phyloP scores from a whole-genome alignment of 1,140 invertebrate species.

The Mactra quadrangularis region DNA sequence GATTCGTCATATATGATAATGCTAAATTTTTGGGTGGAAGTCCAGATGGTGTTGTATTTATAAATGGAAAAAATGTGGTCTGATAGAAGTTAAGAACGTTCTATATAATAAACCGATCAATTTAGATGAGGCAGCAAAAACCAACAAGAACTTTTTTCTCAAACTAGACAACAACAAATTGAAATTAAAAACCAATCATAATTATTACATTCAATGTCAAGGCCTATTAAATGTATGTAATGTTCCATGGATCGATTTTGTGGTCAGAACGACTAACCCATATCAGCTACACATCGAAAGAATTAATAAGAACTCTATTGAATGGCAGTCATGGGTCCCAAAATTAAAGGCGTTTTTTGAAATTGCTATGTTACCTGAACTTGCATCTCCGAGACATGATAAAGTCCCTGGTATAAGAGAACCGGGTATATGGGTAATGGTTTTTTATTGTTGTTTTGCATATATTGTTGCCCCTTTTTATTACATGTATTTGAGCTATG shows the following conservation, averaged over 20 bases:
- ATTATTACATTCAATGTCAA: constrained; percentile 8
- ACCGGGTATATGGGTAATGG: constrained; percentile 58
- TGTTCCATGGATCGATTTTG: constrained; percentile 52
- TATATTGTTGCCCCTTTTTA: too few relatives aligned
- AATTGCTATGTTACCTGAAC: constrained; percentile 49
- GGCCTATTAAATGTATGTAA: constrained; percentile 38
- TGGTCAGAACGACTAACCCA: constrained; percentile 46
- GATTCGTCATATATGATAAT: background rate
- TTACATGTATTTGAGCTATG: too few relatives aligned
- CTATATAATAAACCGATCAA: constrained; percentile 28
- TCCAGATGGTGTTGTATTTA: background rate
- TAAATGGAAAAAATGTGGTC: background rate
- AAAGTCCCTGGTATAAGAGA: constrained; percentile 56
- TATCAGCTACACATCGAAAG: constrained; percentile 60
- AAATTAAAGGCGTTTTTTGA: constrained; percentile 57
- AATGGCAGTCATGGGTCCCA: constrained; percentile 35
- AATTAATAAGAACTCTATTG: constrained; percentile 1
- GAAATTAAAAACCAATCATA: background rate
- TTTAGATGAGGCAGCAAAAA: background rate
- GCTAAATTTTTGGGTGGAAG: background rate
- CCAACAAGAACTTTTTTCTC: background rate
- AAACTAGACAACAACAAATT: background rate
- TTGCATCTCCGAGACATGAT: constrained; percentile 34
- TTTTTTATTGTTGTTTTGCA: too few relatives aligned
- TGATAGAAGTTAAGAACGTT: constrained; percentile 53